phyloP scores from a whole-genome alignment of 2,113 vertebrate genomes.

The Nerophis lumbriciformis region DNA sequence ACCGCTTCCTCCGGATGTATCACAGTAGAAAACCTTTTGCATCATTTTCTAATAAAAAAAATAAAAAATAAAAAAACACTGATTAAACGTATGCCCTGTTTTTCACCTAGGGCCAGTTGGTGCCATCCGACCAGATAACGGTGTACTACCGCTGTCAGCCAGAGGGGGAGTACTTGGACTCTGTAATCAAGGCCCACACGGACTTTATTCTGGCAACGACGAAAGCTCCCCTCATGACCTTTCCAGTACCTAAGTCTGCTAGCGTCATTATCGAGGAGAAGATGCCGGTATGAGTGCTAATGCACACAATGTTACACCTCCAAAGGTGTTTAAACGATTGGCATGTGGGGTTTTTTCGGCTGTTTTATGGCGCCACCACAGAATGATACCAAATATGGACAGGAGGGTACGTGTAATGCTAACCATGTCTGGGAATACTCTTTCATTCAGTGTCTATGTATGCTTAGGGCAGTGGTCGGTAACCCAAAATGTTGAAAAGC shows the following conservation, averaged over 20 bases:
- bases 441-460: too few species aligned
- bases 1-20: conserved; percentile 10
- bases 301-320: too few species aligned
- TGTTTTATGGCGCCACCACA: too few species aligned
- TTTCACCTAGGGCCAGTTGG: conserved; percentile 78
- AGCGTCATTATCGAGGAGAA: conserved; percentile 86
- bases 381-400: too few species aligned
- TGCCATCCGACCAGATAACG: conserved; percentile 89
- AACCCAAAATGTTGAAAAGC: too few species aligned
- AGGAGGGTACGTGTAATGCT: too few species aligned
- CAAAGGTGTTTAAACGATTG: too few species aligned
- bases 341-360: too few species aligned
- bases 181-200: conserved; percentile 80
- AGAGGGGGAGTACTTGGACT: conserved; percentile 80
- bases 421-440: too few species aligned
- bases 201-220: conserved; percentile 92
- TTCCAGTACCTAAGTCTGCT: conserved; percentile 76
- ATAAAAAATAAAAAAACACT: too few species aligned
- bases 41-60: background rate
- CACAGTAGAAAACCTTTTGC: background rate
- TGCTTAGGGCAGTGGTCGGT: too few species aligned
- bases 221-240: conserved; percentile 83
- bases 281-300: conserved; percentile 75
- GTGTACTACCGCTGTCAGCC: conserved; percentile 83
- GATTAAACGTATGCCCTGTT: background rate